Percentiles rank a stretch among this genome's conserved stretches.
Evolutionary conservation across 2,113 vertebrate genomes (phyloP).

Genomic region (Pseudonaja textilis): DNA sequence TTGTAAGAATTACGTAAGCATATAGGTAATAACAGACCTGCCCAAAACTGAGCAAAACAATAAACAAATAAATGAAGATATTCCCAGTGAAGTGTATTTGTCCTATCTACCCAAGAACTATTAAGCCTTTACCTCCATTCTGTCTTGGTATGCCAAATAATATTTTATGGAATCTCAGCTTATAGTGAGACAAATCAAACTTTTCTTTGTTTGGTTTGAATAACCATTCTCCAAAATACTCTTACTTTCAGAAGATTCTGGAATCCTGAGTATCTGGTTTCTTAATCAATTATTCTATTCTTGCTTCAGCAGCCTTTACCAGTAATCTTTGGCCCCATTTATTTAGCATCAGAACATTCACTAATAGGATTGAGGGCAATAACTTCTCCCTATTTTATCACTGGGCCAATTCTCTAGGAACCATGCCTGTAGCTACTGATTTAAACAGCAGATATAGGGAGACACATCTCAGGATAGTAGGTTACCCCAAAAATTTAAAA

Average conservation of each 20-base stretch:
- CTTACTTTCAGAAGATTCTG: not conserved
- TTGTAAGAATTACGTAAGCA: not conserved
- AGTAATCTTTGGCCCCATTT: not conserved
- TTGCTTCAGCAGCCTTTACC: not conserved
- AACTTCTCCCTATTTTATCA: not conserved
- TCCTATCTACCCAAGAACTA: not conserved
- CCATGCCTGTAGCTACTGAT: not conserved
- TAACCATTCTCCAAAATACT: not conserved
- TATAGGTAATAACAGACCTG: not conserved
- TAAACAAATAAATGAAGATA: not conserved
- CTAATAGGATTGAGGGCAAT: not conserved
- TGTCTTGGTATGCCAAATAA: not conserved
- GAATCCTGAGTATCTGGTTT: not conserved
- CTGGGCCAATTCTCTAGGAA: not conserved
- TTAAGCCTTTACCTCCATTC: not conserved
- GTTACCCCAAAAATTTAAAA: not conserved
- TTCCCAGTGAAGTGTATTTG: not conserved
- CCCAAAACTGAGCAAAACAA: not conserved
- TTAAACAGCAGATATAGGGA: not conserved
- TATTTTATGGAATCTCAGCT: not conserved
- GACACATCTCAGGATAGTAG: not conserved
- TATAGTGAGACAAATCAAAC: not conserved
- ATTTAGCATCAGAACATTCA: not conserved
- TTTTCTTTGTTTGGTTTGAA: not conserved
- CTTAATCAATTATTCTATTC: not conserved